Base-by-base conservation (phyloP, 1,140 invertebrate species). In the Contarinia nasturtii region DNA sequence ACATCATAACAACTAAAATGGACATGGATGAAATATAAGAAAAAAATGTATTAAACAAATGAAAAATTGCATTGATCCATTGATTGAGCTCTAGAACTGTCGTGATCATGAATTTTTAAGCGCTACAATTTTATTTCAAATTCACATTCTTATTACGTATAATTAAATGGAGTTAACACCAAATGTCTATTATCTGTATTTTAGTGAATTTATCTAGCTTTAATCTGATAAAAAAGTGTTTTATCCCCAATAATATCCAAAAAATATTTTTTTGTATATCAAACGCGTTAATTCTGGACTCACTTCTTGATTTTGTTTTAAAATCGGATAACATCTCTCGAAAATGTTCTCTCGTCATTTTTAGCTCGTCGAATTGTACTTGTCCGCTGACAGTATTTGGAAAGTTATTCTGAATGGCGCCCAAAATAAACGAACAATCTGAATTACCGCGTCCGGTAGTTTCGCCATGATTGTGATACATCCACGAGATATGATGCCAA, bases 1-100 rank as follows among this genome's bases (percentile, higher is more conserved):
- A 98, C 55, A 96, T 76, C 45, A 96, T 82, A 45, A 96, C 83
- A 60, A 97, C 93, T 96, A 76, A 36, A 80, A 79, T 62, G 63
- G 66, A 59, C 54, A 49, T 48, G 44, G 17, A 5, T 38, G 12
- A n/a, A n/a, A n/a, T n/a, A 5, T 50, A 50, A 48, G 33, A 51
- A 46, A 44, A 41, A 50, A 45, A 46, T 42, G 7, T 17, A 50
- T 36, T 40, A 46, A 45, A 53, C 63, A 57, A 45, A 27, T 27
- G 50, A 21, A 51, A 22, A 49, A 49, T 47, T 51, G 45, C 52
- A 46, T 41, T 37, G 53, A 33, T 38, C 18, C 19, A 33, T 34
- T 41, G 22, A 44, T 44, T 34, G 7, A 8, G 7, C 33, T 34
- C 7, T 8, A 8, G 7, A 34, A 34, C 33, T 8, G 17, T 38